These are phyloP conservation scores for Onchidella celtica DNA, from an alignment of 2,888 invertebrate genomes.

Conservation along the genomic window DNA sequence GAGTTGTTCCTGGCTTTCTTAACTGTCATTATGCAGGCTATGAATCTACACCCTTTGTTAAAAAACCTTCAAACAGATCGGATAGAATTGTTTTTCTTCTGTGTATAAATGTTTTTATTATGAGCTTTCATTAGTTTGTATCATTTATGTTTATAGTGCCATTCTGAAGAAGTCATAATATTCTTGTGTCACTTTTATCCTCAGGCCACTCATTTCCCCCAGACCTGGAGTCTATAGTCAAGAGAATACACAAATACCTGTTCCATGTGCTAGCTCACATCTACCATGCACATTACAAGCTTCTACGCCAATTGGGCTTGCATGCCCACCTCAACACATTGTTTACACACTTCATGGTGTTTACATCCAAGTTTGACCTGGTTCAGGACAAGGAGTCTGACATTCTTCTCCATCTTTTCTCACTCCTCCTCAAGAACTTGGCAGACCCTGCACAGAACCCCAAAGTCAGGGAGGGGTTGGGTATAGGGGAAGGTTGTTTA, in stretches of 20 bases:
- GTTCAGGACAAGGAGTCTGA: slow-evolving; percentile 98
- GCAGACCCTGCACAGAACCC: slow-evolving; percentile 71
- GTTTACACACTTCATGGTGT: slow-evolving; percentile 95
- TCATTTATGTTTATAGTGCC: no score
- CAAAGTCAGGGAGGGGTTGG: slow-evolving; percentile 39
- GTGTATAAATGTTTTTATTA: no score
- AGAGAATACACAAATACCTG: slow-evolving; percentile 96
- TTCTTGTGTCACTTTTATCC: no score
- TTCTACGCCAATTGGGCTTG: slow-evolving; percentile 94
- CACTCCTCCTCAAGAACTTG: slow-evolving; percentile 70
- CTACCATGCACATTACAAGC: slow-evolving; percentile 98
- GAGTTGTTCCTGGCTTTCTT: no score
- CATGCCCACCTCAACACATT: slow-evolving; percentile 98
- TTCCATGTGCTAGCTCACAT: slow-evolving; percentile 99
- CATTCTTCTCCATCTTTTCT: slow-evolving; percentile 90
- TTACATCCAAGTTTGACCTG: slow-evolving; percentile 91
- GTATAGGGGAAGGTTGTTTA: slow-evolving; percentile 29
- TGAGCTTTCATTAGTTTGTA: no score
- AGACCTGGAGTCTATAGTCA: slow-evolving; percentile 91
- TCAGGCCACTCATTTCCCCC: slow-evolving; percentile 95
- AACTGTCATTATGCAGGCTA: no score
- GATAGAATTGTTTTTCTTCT: no score
- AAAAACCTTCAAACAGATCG: no score
- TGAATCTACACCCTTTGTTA: no score
- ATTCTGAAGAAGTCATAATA: no score